Evolutionary conservation across 2,888 invertebrate genomes (phyloP), one percentile per base, ranked within the genome.

Genomic region (Theretra japonica): DNA sequence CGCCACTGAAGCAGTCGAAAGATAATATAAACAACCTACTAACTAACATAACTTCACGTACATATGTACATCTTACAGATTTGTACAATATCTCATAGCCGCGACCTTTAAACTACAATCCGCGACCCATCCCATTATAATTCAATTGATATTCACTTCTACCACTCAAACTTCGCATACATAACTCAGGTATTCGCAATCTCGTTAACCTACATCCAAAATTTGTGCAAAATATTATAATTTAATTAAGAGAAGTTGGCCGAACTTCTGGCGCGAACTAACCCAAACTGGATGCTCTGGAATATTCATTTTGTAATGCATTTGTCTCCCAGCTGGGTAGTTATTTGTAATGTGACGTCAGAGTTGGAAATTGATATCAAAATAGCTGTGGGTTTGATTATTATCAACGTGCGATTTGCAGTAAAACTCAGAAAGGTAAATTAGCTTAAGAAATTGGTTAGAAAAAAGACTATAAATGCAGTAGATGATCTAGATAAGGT

Each of bases 191-290:
- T 65, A 48, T 41, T 41, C 21, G 17, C 65, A 8, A 65, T 23
- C 48, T 65, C 48, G 65, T 41, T 65, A 65, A 65, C 65, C 65
- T 65, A 65, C 48, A 65, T 65, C 4, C 65, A 48, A 41, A 48
- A 17, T 41, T 62, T 48, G 48, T 65, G 15, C 41, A 48, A 48
- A 65, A 48, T 65, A 60, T 30, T 60, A 65, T 48, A 65, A 65
- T 48, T 65, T 48, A 65, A 65, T 65, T 48, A 25, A 48, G 23
- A 6, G 48, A 60, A 60, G 60, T 60, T 60, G 8, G 15, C 8
- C 62, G 11, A 65, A 65, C 65, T 65, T 65, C 4, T 23, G 41
- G 41, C 65, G 48, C 33, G 48, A 65, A 65, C 65, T 48, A 62
- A 11, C n/a, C 7, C 30, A 17, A 48, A 53, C 50, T 53, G 53